Base-by-base conservation (phyloP, 2,113 vertebrate species). In the Empidonax alnorum region DNA sequence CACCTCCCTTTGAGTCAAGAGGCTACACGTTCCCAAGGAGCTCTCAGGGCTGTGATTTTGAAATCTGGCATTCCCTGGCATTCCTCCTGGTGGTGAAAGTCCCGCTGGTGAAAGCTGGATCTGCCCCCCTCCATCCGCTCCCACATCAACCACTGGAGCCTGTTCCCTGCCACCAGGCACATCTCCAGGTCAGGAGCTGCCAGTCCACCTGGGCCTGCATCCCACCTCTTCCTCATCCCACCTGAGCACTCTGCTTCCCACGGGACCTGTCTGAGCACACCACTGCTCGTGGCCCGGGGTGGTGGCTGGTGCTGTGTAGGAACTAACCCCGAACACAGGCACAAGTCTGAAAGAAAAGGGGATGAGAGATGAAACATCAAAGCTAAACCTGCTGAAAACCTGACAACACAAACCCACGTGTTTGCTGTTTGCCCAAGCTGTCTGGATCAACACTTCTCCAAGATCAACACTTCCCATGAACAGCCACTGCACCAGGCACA, bases 161-260 rank as follows among this genome's bases (percentile, higher is more conserved):
- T 66, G 44, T 14, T 65, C 24, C 69, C 50, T 12, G 4, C 12
- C 44, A 31, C n/a, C 5, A 0, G 41, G 8, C n/a, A 55, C 35
- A 27, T 39, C 31, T 24, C 41, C 28, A 50, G 65, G 8, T 76
- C 58, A 50, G 35, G 59, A 81, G 21, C 12, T 44, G 52, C 35
- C n/a, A 20, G 37, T 18, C 37, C 6, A 1, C 15, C 42, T 0
- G 0, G 30, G n/a, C 59, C 27, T 5, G 1, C 37, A 52, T 76
- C 63, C 78, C 52, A 47, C 47, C 37, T 35, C 52, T 41, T 14
- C n/a, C 73, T 47, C 62, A 24, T 50, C 20, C 21, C 3, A 1
- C 50, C 41, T 22, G n/a, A 63, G 62, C 8, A 1, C 28, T 44
- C 42, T 4, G 3, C 41, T 88, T 77, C 74, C 17, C 1, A 6